Evolutionary conservation across 2,888 invertebrate genomes (phyloP).

Genomic region (Drosophila koepferae): DNA sequence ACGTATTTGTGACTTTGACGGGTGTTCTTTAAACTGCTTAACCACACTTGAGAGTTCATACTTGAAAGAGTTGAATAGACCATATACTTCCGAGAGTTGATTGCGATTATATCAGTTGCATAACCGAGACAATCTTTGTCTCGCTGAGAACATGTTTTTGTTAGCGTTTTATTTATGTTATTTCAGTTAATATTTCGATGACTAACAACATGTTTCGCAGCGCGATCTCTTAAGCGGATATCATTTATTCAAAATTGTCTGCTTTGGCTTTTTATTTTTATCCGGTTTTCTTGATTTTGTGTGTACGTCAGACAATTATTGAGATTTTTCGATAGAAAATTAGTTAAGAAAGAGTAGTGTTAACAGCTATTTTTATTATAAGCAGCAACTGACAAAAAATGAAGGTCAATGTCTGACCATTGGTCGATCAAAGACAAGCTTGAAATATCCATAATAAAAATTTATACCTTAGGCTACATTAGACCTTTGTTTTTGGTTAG

Average conservation of each 20-base stretch:
- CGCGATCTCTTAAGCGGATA: conserved; percentile 66
- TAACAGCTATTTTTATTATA: conserved; percentile 34
- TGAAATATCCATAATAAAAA: conserved; percentile 13
- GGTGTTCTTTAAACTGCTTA: conserved; percentile 9
- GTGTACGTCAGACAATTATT: conserved; percentile 26
- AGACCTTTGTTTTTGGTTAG: conserved; percentile 21
- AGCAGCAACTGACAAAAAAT: conserved; percentile 30
- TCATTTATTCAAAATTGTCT: conserved; percentile 48
- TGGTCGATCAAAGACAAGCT: conserved; percentile 32
- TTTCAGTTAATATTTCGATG: conserved; percentile 62
- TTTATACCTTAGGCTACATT: conserved; percentile 17
- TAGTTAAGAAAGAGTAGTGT: conserved; percentile 18
- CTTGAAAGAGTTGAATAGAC: conserved; percentile 21
- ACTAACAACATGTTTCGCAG: conserved; percentile 60
- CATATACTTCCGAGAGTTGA: conserved; percentile 24
- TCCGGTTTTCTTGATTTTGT: conserved; percentile 66
- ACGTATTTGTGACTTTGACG: conserved; percentile 27
- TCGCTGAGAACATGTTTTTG: conserved; percentile 25
- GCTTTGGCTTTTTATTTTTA: conserved; percentile 60
- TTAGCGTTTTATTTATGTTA: conserved; percentile 33
- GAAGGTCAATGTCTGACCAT: conserved; percentile 33
- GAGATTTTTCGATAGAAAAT: conserved; percentile 24
- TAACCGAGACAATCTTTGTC: conserved; percentile 18
- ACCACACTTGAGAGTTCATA: conserved; percentile 5
- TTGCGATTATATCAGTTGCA: conserved; percentile 22